Percentiles rank a stretch among this genome's conserved stretches.
Conservation (phyloP, 2,888 invertebrate genomes). For the Epirrhoe tristata region DNA sequence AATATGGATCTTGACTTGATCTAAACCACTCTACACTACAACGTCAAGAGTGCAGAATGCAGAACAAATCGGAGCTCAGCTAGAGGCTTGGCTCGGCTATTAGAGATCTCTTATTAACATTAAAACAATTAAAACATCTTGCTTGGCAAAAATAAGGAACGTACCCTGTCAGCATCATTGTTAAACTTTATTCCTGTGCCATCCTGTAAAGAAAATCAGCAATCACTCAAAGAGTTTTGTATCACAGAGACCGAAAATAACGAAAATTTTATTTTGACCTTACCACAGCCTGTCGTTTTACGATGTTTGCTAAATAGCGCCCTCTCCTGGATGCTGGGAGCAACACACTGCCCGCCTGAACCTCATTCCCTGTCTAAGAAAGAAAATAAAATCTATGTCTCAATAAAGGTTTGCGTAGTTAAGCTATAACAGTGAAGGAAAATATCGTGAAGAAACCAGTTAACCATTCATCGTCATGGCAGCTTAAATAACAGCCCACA, state of each 20-base stretch:
- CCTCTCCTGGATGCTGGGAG: conserved; percentile 73
- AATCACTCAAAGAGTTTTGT: not conserved
- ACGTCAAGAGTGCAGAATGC: too few species aligned
- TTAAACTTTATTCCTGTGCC: conserved; percentile 79
- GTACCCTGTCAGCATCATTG: conserved; percentile 79
- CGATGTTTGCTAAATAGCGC: conserved; percentile 74
- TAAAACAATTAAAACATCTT: too few species aligned
- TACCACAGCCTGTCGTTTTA: conserved; percentile 75
- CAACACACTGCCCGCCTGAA: conserved; percentile 68
- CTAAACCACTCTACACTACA: too few species aligned
- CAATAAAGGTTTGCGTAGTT: not conserved
- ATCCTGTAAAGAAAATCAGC: conserved; percentile 55
- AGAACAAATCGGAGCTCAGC: too few species aligned
- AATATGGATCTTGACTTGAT: too few species aligned
- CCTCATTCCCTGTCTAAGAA: conserved; percentile 68
- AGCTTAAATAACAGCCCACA: too few species aligned
- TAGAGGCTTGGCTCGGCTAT: too few species aligned
- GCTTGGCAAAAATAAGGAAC: too few species aligned
- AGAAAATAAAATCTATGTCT: not conserved
- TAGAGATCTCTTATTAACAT: too few species aligned
- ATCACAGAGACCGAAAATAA: too few species aligned
- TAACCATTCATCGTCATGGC: too few species aligned
- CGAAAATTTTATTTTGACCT: conserved; percentile 36
- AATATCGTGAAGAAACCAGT: too few species aligned
- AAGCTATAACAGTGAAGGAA: not conserved